Evolutionary conservation across 2,797 vertebrate genomes (phyloP).

Genomic region (Leucoraja ocellata): DNA sequence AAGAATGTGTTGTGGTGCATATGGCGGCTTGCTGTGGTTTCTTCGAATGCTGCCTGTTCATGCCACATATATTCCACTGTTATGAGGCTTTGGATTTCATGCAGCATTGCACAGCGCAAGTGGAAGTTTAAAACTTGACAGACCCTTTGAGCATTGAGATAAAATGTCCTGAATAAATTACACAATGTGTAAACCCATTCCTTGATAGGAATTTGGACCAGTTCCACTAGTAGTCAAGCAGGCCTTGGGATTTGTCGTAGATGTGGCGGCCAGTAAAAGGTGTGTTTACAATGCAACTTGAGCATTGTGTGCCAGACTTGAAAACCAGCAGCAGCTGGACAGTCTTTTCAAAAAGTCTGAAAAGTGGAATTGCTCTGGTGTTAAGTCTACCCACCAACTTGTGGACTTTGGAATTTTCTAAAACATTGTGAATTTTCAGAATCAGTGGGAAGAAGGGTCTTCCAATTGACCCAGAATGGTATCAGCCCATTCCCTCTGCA

Average conservation of each 20-base stretch:
- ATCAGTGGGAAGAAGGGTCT: too few species aligned
- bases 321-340: slow-evolving; percentile 2
- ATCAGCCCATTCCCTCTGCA: too few species aligned
- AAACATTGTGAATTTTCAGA: too few species aligned
- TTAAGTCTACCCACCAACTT: background rate
- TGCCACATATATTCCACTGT: background rate
- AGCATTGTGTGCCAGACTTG: background rate
- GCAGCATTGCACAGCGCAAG: background rate
- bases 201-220: background rate
- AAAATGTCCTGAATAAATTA: background rate
- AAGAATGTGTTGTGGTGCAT: background rate
- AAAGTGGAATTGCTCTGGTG: background rate
- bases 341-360: background rate
- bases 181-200: background rate
- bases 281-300: background rate
- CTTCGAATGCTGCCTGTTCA: background rate
- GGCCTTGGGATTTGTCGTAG: background rate
- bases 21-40: background rate
- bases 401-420: too few species aligned
- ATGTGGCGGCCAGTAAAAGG: background rate
- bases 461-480: too few species aligned
- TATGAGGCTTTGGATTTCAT: background rate
- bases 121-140: background rate
- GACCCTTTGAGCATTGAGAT: background rate
- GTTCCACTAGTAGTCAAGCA: background rate